Evolutionary conservation across 1,140 invertebrate genomes (phyloP).

Genomic region (Polypedilum pembai): DNA sequence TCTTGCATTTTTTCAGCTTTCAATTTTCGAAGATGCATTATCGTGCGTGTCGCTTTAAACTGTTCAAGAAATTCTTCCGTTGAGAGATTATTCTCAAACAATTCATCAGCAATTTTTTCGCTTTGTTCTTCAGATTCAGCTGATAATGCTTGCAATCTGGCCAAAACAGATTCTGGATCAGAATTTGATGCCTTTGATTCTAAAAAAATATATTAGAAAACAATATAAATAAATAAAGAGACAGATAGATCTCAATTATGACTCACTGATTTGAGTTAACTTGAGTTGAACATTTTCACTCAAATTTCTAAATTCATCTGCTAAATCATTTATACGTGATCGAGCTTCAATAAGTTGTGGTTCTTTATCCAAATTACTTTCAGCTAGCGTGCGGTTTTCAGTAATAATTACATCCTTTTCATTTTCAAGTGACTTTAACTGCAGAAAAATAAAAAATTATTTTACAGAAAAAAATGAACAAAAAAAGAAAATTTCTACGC

Average conservation of each 20-base stretch:
- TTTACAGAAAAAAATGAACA: constrained; percentile 27
- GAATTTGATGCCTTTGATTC: constrained; percentile 61
- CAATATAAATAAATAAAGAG: too few relatives aligned
- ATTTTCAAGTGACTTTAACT: constrained; percentile 69
- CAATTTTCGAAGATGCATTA: constrained; percentile 71
- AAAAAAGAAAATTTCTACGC: constrained; percentile 29
- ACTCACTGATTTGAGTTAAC: constrained; percentile 57
- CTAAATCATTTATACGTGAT: constrained; percentile 57
- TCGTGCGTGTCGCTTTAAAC: constrained; percentile 62
- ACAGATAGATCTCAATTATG: neutral
- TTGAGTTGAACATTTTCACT: constrained; percentile 61
- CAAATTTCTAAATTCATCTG: constrained; percentile 58
- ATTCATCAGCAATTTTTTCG: constrained; percentile 68
- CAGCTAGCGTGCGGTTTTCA: constrained; percentile 76
- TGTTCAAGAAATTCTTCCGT: constrained; percentile 72
- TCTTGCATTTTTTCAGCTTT: constrained; percentile 84
- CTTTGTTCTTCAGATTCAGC: constrained; percentile 83
- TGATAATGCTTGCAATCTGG: constrained; percentile 73
- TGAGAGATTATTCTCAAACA: constrained; percentile 61
- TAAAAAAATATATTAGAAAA: constrained; percentile 39
- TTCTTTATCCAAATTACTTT: constrained; percentile 77
- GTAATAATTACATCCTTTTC: constrained; percentile 80
- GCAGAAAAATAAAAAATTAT: constrained; percentile 37
- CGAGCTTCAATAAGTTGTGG: constrained; percentile 68
- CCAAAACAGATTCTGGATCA: constrained; percentile 71